Percentiles rank a stretch among this genome's conserved stretches.
Evolutionary conservation across 2,888 invertebrate genomes (phyloP).

Genomic region (Mesorhabditis sp.): DNA sequence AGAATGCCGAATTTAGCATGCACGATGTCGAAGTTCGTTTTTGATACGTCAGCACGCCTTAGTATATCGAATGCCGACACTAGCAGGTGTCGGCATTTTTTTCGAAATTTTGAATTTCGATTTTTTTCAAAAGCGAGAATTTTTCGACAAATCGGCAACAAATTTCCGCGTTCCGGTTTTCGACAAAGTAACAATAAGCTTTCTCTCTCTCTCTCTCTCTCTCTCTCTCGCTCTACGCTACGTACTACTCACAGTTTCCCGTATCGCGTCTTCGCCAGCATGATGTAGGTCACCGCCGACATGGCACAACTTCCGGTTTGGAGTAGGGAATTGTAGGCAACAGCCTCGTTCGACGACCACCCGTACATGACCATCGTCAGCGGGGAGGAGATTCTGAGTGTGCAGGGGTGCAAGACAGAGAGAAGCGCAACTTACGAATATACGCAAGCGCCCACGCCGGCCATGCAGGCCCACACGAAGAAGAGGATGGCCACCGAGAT

Average conservation of each 20-base stretch:
- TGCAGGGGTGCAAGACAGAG: not conserved
- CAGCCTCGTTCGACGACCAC: constrained; percentile 11
- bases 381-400: constrained; percentile 12
- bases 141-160: no score
- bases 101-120: no score
- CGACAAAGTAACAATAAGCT: no score
- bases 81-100: no score
- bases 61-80: no score
- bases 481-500: constrained; percentile 8
- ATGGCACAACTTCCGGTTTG: constrained; percentile 8
- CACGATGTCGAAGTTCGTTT: no score
- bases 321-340: constrained; percentile 12
- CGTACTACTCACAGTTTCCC: not conserved
- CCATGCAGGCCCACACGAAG: constrained; percentile 11
- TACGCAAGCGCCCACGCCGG: constrained; percentile 5
- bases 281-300: constrained; percentile 1
- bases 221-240: no score
- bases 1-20: no score
- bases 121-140: no score
- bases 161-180: no score
- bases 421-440: constrained; percentile 8
- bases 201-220: no score
- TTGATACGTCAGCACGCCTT: no score
- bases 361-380: constrained; percentile 12
- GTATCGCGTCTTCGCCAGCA: constrained; percentile 10